Evolutionary conservation across 2,113 vertebrate genomes (phyloP), one percentile per base, ranked within the genome.

Genomic region (Dipodomys ordii): DNA sequence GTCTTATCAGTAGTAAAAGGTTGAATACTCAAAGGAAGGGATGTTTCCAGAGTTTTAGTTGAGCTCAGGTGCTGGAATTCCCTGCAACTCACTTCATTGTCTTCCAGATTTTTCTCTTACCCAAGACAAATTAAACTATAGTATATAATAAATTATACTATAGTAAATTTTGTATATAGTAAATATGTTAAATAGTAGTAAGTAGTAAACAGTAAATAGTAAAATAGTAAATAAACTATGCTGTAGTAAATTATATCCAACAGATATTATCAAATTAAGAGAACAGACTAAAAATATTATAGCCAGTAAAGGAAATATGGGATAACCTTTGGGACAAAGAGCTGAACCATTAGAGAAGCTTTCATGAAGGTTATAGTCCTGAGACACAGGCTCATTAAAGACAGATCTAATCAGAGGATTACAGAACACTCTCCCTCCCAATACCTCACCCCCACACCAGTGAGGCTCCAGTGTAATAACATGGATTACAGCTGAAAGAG

Each of bases 401-500:
- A 73, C 44, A 79, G 44, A 71, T 95, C 60, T 88, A 80, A 44
- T 83, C n/a, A 85, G 49, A 65, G 15, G 62, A 83, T 72, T 78
- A 79, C 25, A 20, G 57, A 94, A 65, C 3, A 11, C 5, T 11
- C 39, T 4, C 15, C 30, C 23, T 27, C 20, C 39, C 49, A n/a
- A 69, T 20, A 68, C 30, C 35, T 73, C 68, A 65, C 32, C 57
- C 39, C 46, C 22, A 83, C 25, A 65, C 32, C 46, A 62, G 0
- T 4, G 69, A 28, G 79, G n/a, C n/a, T 92, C 27, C 30, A 35
- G 46, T 2, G 12, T 35, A 91, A 88, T 71, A 28, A 80, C 53
- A 57, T 46, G 72, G 80, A 95, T 93, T 82, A 93, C 10, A 91
- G 64, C n/a, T 82, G 46, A 39, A 82, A 91, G 57, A 90, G 27